Evolutionary conservation across 2,888 invertebrate genomes (phyloP).

Genomic region (Mimachlamys varia): DNA sequence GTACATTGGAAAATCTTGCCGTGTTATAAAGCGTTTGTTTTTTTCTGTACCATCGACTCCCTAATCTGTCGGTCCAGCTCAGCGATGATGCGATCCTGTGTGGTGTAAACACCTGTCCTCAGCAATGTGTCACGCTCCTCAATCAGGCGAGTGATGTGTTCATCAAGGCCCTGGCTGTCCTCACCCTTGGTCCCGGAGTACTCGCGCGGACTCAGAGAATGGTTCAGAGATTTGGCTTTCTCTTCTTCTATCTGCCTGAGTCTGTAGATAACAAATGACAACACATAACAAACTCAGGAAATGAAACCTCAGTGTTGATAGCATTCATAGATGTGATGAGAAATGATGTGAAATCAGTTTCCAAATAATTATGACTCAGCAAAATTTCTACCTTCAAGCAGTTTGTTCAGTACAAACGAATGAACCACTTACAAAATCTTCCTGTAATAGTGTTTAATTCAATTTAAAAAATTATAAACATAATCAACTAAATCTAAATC

Average conservation of each 20-base stretch:
- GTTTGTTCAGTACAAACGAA: too few species aligned
- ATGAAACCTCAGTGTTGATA: not conserved
- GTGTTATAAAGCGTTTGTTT: slow-evolving; percentile 57
- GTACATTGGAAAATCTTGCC: too few species aligned
- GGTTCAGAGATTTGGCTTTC: slow-evolving; percentile 64
- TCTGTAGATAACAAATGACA: slow-evolving; percentile 56
- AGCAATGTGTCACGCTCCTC: slow-evolving; percentile 81
- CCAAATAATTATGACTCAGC: too few species aligned
- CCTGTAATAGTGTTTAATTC: too few species aligned
- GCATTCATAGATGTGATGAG: too few species aligned
- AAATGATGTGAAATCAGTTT: too few species aligned
- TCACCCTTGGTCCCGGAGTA: slow-evolving; percentile 56
- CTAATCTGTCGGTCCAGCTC: slow-evolving; percentile 81
- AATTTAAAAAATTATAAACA: too few species aligned
- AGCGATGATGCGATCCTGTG: slow-evolving; percentile 80
- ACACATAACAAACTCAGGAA: not conserved
- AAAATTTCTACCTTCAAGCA: too few species aligned
- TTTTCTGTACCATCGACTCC: slow-evolving; percentile 75
- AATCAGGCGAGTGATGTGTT: slow-evolving; percentile 79
- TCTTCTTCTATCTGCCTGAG: slow-evolving; percentile 74
- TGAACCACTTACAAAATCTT: too few species aligned
- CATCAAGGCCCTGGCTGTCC: slow-evolving; percentile 71
- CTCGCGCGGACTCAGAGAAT: slow-evolving; percentile 55
- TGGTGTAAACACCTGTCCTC: slow-evolving; percentile 81
- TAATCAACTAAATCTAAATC: too few species aligned